Base-by-base conservation (phyloP, 2,888 invertebrate genomes). In the Andrena bucephala region DNA sequence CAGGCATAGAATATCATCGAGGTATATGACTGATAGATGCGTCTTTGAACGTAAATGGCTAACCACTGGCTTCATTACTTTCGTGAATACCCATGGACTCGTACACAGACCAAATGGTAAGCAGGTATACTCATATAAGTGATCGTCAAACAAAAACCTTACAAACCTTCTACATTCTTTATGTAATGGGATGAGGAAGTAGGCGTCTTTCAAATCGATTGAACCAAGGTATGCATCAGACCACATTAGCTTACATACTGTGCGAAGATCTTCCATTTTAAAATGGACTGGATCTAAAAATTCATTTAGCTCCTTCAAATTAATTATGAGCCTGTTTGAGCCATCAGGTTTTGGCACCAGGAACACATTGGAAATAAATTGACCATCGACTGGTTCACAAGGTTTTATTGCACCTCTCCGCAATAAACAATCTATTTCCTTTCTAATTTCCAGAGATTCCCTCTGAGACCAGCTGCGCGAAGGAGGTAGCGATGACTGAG, bases 81-180 rank as follows among this genome's bases (percentile, higher is more conserved):
- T 73, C 13, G 72, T 73, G 29, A 78, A 78, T 1, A 68, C 36
- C 7, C 33, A 73, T 29, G 70, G 77, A 7, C 31, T 29, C 29
- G 66, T 57, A 27, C 27, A 57, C 8, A 71, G 13, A 0, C 66
- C 27, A 24, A 70, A 70, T 7, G 71, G 50, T 2, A 77, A 57
- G 20, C 42, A 42, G 6, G 31, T 65, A 27, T 66, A 71, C 16
- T 48, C 16, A 16, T 48, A 48, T 48, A 48, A 10, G 10, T 48
- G 10, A 10, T 48, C 7, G 31, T 48, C 48, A 10, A 48, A 13
- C 6, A 13, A 13, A 48, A 48, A 48, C 2, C 48, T 10, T 48
- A 48, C 10, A 16, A 13, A 48, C 48, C 4, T 48, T 48, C 16
- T 48, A 16, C 1, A 50, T 1, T 48, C 48, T 13, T 16, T 16